Percentiles rank a stretch among this genome's conserved stretches.
phyloP scores from a whole-genome alignment of 2,797 vertebrate species.

The Hephaestus fuliginosus region DNA sequence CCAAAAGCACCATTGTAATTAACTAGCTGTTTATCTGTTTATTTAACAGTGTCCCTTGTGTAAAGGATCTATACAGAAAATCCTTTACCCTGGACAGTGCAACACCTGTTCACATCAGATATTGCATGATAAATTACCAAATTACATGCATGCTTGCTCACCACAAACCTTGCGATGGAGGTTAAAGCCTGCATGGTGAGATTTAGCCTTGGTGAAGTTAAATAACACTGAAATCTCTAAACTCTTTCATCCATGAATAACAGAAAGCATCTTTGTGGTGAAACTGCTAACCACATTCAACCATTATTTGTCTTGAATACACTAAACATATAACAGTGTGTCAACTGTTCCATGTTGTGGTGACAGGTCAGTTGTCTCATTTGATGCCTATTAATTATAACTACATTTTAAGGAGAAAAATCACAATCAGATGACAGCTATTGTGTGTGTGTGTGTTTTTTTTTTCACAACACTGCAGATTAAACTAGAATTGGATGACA shows the following conservation, averaged over 20 bases:
- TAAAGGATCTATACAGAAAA: neutral
- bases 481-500: too few species aligned
- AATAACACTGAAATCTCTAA: neutral
- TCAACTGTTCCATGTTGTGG: neutral
- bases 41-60: neutral
- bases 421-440: too few species aligned
- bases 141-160: neutral
- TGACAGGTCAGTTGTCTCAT: conserved; percentile 1
- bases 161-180: neutral
- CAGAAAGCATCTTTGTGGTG: neutral
- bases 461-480: too few species aligned
- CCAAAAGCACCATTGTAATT: conserved; percentile 13
- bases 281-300: neutral
- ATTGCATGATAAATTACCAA: neutral
- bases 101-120: neutral
- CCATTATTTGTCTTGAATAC: conserved; percentile 1
- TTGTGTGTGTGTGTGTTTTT: too few species aligned
- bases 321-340: neutral
- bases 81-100: neutral
- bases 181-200: neutral
- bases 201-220: neutral
- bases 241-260: neutral
- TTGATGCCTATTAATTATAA: neutral
- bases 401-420: neutral
- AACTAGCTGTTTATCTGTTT: conserved; percentile 25